Evolutionary conservation across 2,888 invertebrate species (phyloP), one percentile per base, ranked within the genome.

Genomic region (Drosophila yooni): DNA sequence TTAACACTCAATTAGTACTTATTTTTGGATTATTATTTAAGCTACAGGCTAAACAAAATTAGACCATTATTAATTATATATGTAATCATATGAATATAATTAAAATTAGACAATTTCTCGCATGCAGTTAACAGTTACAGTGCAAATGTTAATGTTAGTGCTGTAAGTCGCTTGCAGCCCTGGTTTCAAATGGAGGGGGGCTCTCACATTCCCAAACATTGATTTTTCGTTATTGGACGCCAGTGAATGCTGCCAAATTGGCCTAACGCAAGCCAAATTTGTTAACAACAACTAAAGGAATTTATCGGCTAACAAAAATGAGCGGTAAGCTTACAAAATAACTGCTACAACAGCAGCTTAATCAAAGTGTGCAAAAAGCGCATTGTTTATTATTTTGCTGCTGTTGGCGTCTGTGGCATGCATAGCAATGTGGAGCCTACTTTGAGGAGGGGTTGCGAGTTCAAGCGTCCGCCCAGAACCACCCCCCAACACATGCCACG

Each of bases 381-480:
- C 29, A 13, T 27, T 27, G 56, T 56, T 36, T 38, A 27, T 56
- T 27, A 29, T 43, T 21, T 5, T 38, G 21, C 15, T 31, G 27
- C 27, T 43, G 46, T 31, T 36, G 58, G 48, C 53, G 56, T 29
- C 38, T 33, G n/a, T 57, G 62, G 56, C 61, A 52, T 77, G 86
- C 65, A 85, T 83, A 68, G 84, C 74, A 82, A 85, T 87, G 75
- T 50, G 78, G 76, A 78, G 85, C 70, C 87, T 88, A 78, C 87
- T 85, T 88, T 79, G 69, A 67, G 87, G 83, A 27, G 38, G 58
- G 57, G 31, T 29, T 43, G 57, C 46, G 43, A 21, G 15, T 31
- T 57, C 11, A 57, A 43, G 40, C 21, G 43, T 31, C 65, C 80
- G 60, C 69, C 60, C 62, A 67, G 72, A 58, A 46, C 43, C 48